Base-by-base conservation (phyloP, 1,140 invertebrate species). In the Drosophila carrolli region DNA sequence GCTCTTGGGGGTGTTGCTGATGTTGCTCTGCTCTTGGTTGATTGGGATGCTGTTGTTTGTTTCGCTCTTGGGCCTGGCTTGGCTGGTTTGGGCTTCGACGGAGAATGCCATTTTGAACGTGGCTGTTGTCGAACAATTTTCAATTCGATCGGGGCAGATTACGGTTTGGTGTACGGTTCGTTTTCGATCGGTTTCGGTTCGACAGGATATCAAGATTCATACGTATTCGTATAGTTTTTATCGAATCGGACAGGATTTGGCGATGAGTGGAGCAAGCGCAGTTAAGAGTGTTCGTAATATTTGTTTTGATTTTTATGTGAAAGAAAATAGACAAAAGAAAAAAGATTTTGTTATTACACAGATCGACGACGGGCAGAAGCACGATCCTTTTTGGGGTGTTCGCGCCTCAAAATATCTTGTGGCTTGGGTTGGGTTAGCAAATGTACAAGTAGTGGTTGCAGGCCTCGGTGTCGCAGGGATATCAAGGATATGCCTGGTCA, bases 21-120 rank as follows among this genome's bases (percentile, higher is more conserved):
- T 79, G 63, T 54, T 71, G 58, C 63, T 53, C 23, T 73, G 44
- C 35, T 75, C 38, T 48, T 67, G 63, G 65, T 50, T 70, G 75
- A 48, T 38, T 76, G 77, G 60, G 68, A 44, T 77, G 79, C 57
- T 78, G 65, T 58, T 65, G 65, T 65, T 81, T 46, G 81, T 77
- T 77, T 78, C 80, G 83, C 78, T 90, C 56, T 88, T 79, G 78
- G 86, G 81, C 90, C 90, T 63, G 71, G 72, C 70, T 75, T 88
- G 90, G 90, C 90, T 86, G 70, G 81, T 57, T 70, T 85, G 71
- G 90, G 63, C 29, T 82, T 82, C 90, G 81, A 72, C 74, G 58
- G 55, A 89, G 86, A 91, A 90, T 90, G 90, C 90, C 90, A 91
- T 91, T 91, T 91, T 91, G 90, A 91, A 90, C 90, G 83, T 47